Base-by-base conservation (phyloP, 2,113 vertebrate species). In the Ammodytes marinus region DNA sequence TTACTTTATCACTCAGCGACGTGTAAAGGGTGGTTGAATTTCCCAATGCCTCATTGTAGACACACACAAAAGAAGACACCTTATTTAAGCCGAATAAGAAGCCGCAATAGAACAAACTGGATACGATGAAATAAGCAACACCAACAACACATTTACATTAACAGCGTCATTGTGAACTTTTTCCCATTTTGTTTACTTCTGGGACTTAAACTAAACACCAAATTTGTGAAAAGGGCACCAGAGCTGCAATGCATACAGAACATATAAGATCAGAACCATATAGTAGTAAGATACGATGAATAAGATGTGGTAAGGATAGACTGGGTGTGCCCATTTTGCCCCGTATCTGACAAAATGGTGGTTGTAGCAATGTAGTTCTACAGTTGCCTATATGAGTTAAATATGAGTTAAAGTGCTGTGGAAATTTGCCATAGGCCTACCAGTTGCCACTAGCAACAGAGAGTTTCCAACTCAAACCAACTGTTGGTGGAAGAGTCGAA, bases 281-380 rank as follows among this genome's bases (percentile, higher is more conserved):
- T 7, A 27, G 75, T 50, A 45, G 76, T 59, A 68, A 52, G 17
- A 46, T 61, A 68, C 27, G 54, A 46, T 52, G 35, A 57, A 71
- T 37, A 53, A 45, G 45, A 79, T 61, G 77, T 68, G 53, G 76
- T 82, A 27, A 79, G 77, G 88, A 82, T 53, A 79, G 73, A 39
- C 37, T 42, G 12, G 12, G 37, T 40, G 5, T 39, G 42, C 14
- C 19, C 27, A 27, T 27, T 27, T 27, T 27, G 27, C 27, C 27
- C 27, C 27, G 2, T 27, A 27, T 27, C 50, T 54, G 50, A 43
- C 6, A 69, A 54, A 63, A 63, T 19, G 49, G 2, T 46, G 11
- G 42, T 46, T 8, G 15, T 46, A 40, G n/a, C 10, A 8, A n/a
- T 13, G 40, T 46, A n/a, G 27, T 27, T 27, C 27, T 27, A 27